phyloP scores from a whole-genome alignment of 2,113 vertebrate genomes.

The Nymphicus hollandicus region DNA sequence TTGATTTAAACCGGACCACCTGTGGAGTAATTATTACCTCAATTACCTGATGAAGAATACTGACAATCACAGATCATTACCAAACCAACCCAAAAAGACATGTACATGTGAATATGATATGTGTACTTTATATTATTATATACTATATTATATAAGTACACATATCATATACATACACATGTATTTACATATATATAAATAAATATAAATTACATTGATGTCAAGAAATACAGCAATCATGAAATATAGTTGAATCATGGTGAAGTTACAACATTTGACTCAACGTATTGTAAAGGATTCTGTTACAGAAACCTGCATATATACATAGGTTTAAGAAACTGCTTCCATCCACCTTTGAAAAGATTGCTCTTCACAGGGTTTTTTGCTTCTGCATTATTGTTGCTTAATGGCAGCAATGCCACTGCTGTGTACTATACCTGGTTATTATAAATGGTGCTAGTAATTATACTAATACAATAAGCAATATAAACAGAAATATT shows the following conservation, averaged over 20 bases:
- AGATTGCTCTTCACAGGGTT: neutral
- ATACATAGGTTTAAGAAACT: neutral
- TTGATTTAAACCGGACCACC: neutral
- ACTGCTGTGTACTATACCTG: neutral
- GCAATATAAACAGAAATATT: constrained; percentile 20
- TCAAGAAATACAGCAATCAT: neutral
- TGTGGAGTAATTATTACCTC: neutral
- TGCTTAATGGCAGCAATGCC: neutral
- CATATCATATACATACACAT: neutral
- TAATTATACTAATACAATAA: constrained; percentile 37
- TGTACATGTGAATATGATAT: neutral
- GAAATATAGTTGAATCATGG: neutral
- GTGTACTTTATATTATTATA: neutral
- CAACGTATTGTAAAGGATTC: neutral
- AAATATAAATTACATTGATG: neutral
- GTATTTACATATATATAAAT: neutral
- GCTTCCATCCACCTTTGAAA: neutral
- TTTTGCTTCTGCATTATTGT: neutral
- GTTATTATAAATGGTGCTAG: constrained; percentile 19
- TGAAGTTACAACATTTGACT: neutral
- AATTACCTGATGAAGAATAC: neutral
- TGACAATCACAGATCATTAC: neutral
- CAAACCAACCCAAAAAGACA: neutral
- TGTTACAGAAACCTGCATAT: neutral
- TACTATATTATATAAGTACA: neutral